Base-by-base conservation (phyloP, 2,113 vertebrate genomes). In the Spermophilus dauricus region DNA sequence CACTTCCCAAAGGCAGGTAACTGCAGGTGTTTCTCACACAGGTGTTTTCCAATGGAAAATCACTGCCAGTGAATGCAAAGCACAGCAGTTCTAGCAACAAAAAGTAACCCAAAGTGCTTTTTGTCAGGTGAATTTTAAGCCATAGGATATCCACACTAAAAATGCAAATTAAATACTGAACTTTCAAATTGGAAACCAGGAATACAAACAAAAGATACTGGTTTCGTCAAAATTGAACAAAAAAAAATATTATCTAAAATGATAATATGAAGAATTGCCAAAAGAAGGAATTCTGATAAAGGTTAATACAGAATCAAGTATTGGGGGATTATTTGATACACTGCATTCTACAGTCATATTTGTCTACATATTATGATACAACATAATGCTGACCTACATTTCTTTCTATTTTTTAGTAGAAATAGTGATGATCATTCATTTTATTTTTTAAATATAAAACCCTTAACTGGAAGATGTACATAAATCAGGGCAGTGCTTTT, bases 121-220 rank as follows among this genome's bases (percentile, higher is more conserved):
- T 84, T 92, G 86, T 73, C 32, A 88, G 42, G 58, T 67, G 73
- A 86, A 80, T 72, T 16, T 70, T 94, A 45, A 86, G 16, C 75
- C 92, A 86, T 89, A 89, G 78, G 53, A 86, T 72, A 91, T 13
- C 61, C n/a, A 89, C 56, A 95, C 48, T 73, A 70, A 83, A 91
- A 92, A 83, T 63, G 53, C 61, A 92, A 96, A 95, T 89, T 83
- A 86, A 86, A 83, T 61, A 63, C 4, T 73, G 7, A 92, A 70
- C 9, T 98, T 96, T 93, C 48, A 83, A 89, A 86, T 11, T 92
- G 37, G 73, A 96, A 96, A 63, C 20, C 13, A 89, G 73, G 61
- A 73, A 91, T 84, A 87, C 20, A 93, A 85, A 86, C 3, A 86
- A 93, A 96, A 91, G 32, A 63, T 42, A 53, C 32, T 58, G 30